Base-by-base conservation (phyloP, 2,113 vertebrate species). In the Pluvianellus socialis region DNA sequence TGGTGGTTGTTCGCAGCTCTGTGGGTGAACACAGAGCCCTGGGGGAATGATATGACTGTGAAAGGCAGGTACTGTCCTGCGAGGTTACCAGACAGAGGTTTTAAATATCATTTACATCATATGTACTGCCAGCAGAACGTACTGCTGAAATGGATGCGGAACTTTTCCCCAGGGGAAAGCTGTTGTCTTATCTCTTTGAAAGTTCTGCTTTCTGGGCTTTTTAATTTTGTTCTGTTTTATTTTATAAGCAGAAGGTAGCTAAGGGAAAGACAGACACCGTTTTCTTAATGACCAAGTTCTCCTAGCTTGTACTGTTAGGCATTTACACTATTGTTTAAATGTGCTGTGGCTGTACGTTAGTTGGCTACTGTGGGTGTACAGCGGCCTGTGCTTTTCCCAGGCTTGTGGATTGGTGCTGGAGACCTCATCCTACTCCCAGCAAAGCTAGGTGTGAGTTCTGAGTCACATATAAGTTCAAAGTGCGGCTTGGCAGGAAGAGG, bases 31-130 rank as follows among this genome's bases (percentile, higher is more conserved):
- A 4, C 4, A 33, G 58, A 66, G 28, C 17, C 7, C 35, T 47
- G 16, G 17, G 2, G 30, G 23, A 23, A 12, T 68, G 4, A 8
- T 0, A 0, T 0, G 8, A 7, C 32, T 55, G 28, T 73, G 79
- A 42, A 27, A 40, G 9, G 11, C n/a, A 47, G 35, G 6, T 66
- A 13, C 14, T 84, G 21, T 67, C 23, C 52, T 84, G 49, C 75
- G 47, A 40, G 8, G 9, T 44, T 56, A 47, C 13, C 5, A 40
- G 35, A 53, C 27, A 77, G 58, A 35, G 44, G 23, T 86, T 61
- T 71, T 22, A 56, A 82, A 33, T 59, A 21, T 9, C 0, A 1
- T 49, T 73, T 79, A 3, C 59, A 13, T 27, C 4, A 2, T 45
- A 8, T 24, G 32, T 74, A 6, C 33, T 80, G 18, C 35, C 17